Evolutionary conservation across 1,140 invertebrate genomes (phyloP), one percentile per base, ranked within the genome.

Genomic region (Latrodectus geometricus): DNA sequence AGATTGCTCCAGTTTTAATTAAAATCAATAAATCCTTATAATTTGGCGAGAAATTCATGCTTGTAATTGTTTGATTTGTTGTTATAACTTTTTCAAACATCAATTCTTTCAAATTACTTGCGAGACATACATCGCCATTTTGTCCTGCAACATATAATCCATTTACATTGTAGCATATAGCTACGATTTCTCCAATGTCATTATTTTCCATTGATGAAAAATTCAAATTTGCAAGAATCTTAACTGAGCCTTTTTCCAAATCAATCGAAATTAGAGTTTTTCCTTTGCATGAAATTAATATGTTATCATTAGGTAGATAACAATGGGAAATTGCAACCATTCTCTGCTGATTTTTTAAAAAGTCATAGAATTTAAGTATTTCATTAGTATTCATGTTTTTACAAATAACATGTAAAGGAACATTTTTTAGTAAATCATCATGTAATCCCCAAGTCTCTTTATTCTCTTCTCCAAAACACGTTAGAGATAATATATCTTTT

Each of bases 331-430:
- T 20, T 8, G 54, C 23, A 0, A 14, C 7, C 0, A 48, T 8
- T 78, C 83, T 77, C n/a, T 20, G 14, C n/a, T 69, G 49, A 14
- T 72, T 77, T 9, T 17, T 11, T 12, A 86, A 21, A 8, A 21
- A 68, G 56, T 86, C 83, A 9, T 56, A 70, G 56, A 86, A 86
- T 4, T 52, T 20, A 4, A 86, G 50, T 61, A 77, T 15, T 49
- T 86, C 75, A 9, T 17, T 7, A 5, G 76, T 66, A 8, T 61
- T 14, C 75, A 86, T 65, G 8, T 86, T 23, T n/a, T 20, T 5
- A 65, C 74, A 78, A 61, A 76, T 35, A 0, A 61, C 17, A 5
- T 20, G n/a, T 17, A 77, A 61, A 0, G 83, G 74, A 4, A 86
- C 0, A 7, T 20, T 78, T 0, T 86, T 11, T 11, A 86, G 15